Evolutionary conservation across 2,888 invertebrate species (phyloP).

Genomic region (Sphaerophoria rueppellii): DNA sequence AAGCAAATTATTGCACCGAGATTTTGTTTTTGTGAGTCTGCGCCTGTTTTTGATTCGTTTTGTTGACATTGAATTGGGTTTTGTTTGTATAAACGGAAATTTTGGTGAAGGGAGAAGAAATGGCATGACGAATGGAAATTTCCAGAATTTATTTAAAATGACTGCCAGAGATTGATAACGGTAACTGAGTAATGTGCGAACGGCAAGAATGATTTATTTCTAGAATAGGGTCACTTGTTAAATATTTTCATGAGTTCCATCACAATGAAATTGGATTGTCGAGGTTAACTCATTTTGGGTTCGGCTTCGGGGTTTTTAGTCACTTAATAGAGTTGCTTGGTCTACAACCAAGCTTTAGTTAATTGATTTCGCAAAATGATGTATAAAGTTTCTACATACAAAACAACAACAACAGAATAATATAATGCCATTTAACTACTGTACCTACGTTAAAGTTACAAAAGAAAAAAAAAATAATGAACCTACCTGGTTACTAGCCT

Average conservation of each 20-base stretch:
- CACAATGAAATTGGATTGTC: too few species aligned
- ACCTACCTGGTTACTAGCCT: too few species aligned
- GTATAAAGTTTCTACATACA: too few species aligned
- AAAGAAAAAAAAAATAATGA: too few species aligned
- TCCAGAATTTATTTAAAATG: constrained; percentile 35
- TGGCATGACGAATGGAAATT: background rate
- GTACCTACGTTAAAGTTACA: too few species aligned
- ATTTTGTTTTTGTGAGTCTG: constrained; percentile 18
- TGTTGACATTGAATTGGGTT: constrained; percentile 60
- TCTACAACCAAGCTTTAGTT: too few species aligned
- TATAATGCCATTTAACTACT: too few species aligned
- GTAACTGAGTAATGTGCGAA: constrained; percentile 57
- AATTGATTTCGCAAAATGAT: too few species aligned
- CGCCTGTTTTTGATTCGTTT: constrained; percentile 62
- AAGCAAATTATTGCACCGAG: constrained; percentile 59
- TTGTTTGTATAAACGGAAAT: background rate
- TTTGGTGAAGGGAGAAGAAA: background rate
- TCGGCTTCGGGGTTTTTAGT: background rate
- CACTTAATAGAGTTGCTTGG: too few species aligned
- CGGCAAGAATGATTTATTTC: constrained; percentile 60
- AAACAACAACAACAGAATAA: too few species aligned
- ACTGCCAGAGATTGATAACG: constrained; percentile 57
- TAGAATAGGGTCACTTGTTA: background rate
- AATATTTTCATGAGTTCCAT: constrained; percentile 42
- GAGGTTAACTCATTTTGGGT: background rate